Conservation (phyloP, 2,113 vertebrate genomes). For the Alligator mississippiensis region DNA sequence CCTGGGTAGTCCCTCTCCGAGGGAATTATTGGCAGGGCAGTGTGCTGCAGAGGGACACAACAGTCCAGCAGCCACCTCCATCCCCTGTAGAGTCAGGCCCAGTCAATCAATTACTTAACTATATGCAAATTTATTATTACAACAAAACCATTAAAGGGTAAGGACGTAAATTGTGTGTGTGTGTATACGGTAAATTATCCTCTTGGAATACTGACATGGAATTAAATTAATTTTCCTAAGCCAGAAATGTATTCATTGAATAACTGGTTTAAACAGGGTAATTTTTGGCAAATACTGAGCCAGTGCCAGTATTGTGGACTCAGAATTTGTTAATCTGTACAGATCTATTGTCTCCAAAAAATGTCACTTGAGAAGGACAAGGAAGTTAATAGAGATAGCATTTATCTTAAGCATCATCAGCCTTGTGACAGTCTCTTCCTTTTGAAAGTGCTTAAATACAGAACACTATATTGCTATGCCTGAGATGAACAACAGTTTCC, state of each 20-base stretch:
- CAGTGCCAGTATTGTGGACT: not conserved
- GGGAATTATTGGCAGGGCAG: no score
- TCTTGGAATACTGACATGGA: not conserved
- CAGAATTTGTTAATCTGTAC: not conserved
- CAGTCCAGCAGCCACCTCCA: no score
- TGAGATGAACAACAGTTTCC: not conserved
- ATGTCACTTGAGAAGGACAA: not conserved
- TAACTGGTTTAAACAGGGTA: not conserved
- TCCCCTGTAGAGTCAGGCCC: no score
- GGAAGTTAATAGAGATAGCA: fast-evolving
- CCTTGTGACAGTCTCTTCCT: not conserved
- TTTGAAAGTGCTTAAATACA: not conserved
- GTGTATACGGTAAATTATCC: not conserved
- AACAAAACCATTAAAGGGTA: no score
- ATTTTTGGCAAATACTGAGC: not conserved
- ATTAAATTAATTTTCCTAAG: not conserved
- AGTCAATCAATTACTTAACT: no score
- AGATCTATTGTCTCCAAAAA: not conserved
- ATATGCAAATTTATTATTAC: no score
- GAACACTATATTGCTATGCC: fast-evolving
- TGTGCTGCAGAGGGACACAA: no score
- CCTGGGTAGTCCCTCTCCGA: no score
- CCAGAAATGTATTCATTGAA: not conserved
- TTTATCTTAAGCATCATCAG: no score
- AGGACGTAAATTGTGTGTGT: not conserved